Conservation (phyloP, 2,888 invertebrate species). For the Pachycephus smyrnensis region DNA sequence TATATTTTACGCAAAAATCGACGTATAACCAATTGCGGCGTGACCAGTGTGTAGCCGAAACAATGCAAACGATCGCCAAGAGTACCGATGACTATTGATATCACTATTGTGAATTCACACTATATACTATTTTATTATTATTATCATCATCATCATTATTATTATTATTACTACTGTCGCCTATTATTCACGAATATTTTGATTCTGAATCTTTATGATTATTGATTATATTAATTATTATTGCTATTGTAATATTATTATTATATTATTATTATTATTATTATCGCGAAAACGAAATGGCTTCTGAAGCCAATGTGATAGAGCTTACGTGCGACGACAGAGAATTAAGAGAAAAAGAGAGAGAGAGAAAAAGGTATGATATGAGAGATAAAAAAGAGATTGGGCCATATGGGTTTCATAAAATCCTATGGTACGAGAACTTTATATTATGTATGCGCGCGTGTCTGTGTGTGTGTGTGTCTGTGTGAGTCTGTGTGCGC, state of each 20-base stretch:
- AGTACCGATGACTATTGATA: constrained; percentile 3
- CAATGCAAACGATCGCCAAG: constrained; percentile 2
- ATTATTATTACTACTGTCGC: constrained; percentile 34
- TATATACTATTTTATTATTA: constrained; percentile 6
- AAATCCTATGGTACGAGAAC: neutral
- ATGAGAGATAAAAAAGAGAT: neutral
- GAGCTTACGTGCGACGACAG: constrained; percentile 64
- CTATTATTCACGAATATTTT: neutral
- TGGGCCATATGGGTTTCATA: neutral
- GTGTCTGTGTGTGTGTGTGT: constrained; percentile 26
- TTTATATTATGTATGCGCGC: neutral
- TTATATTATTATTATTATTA: constrained; percentile 13
- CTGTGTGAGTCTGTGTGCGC: constrained; percentile 23
- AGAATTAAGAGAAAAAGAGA: constrained; percentile 32
- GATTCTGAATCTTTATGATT: constrained; percentile 7
- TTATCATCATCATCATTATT: constrained; percentile 41
- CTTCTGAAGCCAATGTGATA: constrained; percentile 67
- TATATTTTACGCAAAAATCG: neutral
- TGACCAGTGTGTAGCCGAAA: neutral
- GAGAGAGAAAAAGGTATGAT: constrained; percentile 23
- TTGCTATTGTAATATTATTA: constrained; percentile 41
- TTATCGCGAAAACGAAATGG: constrained; percentile 53
- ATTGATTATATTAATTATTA: constrained; percentile 36
- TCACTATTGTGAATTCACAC: constrained; percentile 1
- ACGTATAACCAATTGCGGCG: too few relatives aligned